Evolutionary conservation across 1,140 invertebrate species (phyloP).

Genomic region (Drosophila virilis): DNA sequence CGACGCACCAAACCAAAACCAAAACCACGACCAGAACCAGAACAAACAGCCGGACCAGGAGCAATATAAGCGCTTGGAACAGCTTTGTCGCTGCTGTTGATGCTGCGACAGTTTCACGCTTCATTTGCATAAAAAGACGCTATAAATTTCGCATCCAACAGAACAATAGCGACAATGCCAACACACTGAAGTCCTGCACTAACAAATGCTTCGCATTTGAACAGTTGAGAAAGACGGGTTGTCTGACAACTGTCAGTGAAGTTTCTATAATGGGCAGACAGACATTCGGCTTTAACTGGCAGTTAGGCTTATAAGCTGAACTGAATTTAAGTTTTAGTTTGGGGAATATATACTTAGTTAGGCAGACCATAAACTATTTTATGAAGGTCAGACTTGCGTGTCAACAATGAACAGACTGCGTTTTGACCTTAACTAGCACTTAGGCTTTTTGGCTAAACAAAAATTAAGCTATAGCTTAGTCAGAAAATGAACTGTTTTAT

Average conservation of each 20-base stretch:
- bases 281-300: not conserved
- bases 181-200: constrained; percentile 1
- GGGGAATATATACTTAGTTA: no score
- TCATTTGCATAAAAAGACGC: constrained; percentile 76
- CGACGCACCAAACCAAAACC: constrained; percentile 9
- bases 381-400: no score
- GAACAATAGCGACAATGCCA: constrained; percentile 9
- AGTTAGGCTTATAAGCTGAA: not conserved
- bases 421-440: not conserved
- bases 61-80: not conserved
- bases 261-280: constrained; percentile 5
- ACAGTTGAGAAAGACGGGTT: constrained; percentile 12
- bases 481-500: not conserved
- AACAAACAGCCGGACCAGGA: not conserved
- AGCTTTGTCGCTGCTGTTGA: constrained; percentile 11
- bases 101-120: constrained; percentile 50
- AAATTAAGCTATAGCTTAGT: not conserved
- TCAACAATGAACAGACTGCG: no score
- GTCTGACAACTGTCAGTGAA: not conserved
- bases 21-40: constrained; percentile 2
- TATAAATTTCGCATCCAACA: constrained; percentile 57
- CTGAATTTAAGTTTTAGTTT: not conserved
- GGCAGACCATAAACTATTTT: no score
- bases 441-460: not conserved
- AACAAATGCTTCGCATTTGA: constrained; percentile 18